Evolutionary conservation across 2,113 vertebrate genomes (phyloP).

Genomic region (Notarius quadriscutis): DNA sequence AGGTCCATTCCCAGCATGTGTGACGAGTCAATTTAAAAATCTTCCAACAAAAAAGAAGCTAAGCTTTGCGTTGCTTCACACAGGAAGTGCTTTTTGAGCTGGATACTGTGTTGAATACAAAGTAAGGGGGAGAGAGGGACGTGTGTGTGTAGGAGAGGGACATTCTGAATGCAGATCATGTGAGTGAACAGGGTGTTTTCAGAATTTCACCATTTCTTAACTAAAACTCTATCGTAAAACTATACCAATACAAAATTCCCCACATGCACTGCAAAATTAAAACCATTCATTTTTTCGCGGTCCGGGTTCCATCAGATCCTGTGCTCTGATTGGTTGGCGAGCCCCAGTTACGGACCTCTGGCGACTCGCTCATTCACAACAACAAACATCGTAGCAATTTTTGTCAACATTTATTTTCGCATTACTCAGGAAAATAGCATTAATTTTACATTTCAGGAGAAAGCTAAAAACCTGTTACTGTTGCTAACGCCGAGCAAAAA

Average conservation of each 20-base stretch:
- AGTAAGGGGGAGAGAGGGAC: neutral
- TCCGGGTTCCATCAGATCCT: too few relatives aligned
- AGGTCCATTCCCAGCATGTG: neutral
- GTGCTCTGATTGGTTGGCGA: too few relatives aligned
- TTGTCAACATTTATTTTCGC: too few relatives aligned
- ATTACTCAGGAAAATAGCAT: too few relatives aligned
- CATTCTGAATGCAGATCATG: neutral
- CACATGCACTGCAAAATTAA: neutral
- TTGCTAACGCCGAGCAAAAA: too few relatives aligned
- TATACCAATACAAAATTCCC: neutral
- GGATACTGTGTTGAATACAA: slow-evolving; percentile 11
- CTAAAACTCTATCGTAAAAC: neutral
- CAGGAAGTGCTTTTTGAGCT: slow-evolving; percentile 19
- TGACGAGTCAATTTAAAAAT: neutral
- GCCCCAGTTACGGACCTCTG: too few relatives aligned
- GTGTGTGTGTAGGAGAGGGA: neutral
- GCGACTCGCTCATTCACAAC: too few relatives aligned
- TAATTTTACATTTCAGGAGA: too few relatives aligned
- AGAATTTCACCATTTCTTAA: neutral
- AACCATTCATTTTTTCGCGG: too few relatives aligned
- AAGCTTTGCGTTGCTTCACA: neutral
- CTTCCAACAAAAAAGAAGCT: slow-evolving; percentile 3
- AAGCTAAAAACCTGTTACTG: too few relatives aligned
- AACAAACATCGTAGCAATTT: too few relatives aligned
- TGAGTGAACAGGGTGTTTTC: neutral